Conservation (phyloP, 2,113 vertebrate species). For the Pelobates fuscus region DNA sequence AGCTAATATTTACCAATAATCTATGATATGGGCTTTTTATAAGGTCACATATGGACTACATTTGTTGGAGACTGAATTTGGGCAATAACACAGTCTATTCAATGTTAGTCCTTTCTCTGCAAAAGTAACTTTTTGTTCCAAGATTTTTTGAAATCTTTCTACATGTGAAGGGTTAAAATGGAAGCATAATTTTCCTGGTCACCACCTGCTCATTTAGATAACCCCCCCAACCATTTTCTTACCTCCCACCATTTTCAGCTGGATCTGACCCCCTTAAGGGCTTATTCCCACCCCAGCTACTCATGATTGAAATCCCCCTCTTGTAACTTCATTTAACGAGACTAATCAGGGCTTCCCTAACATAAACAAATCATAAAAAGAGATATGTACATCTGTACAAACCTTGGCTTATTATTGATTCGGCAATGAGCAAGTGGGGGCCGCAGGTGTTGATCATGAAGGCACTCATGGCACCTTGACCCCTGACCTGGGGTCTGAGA, state of each 20-base stretch:
- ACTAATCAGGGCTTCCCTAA: conserved; percentile 14
- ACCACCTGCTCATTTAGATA: background rate
- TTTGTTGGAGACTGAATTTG: no score
- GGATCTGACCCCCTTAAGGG: background rate
- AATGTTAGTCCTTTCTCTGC: no score
- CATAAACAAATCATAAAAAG: conserved; percentile 15
- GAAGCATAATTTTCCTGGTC: background rate
- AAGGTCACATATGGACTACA: no score
- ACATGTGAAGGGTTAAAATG: no score
- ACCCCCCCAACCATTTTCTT: background rate
- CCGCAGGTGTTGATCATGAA: conserved; percentile 16
- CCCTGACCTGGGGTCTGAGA: conserved; percentile 7
- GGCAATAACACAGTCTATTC: no score
- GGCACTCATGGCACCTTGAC: conserved; percentile 12
- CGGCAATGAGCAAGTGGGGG: background rate
- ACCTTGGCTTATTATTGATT: background rate
- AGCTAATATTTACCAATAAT: no score
- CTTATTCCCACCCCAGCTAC: background rate
- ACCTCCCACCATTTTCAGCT: conserved; percentile 4
- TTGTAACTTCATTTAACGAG: background rate
- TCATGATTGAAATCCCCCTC: background rate
- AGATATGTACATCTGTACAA: background rate
- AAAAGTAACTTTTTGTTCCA: no score
- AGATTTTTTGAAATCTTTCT: no score
- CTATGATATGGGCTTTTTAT: no score